Percentiles rank a stretch among this genome's conserved stretches.
Conservation (phyloP, 2,113 vertebrate species). For the Cynoglossus semilaevis region DNA sequence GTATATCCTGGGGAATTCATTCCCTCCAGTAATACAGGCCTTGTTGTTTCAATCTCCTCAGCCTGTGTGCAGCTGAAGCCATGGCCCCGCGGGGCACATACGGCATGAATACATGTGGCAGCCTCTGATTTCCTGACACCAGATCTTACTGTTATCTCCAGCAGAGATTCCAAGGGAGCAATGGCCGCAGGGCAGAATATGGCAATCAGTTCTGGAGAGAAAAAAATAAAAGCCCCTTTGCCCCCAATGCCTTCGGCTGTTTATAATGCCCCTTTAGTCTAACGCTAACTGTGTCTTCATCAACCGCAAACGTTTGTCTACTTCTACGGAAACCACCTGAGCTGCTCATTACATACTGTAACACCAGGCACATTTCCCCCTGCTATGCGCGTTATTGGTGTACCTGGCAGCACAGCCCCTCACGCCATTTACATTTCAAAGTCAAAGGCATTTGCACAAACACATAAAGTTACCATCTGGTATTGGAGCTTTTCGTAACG, state of each 20-base stretch:
- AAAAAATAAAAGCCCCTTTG: background rate
- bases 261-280: slow-evolving; percentile 36
- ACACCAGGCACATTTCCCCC: slow-evolving; percentile 27
- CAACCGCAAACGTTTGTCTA: slow-evolving; percentile 29
- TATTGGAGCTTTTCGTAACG: slow-evolving; percentile 29
- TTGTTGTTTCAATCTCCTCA: slow-evolving; percentile 20
- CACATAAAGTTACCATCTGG: slow-evolving; percentile 51
- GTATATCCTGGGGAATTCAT: slow-evolving; percentile 19
- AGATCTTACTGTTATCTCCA: slow-evolving; percentile 22
- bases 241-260: slow-evolving; percentile 31
- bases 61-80: slow-evolving; percentile 16
- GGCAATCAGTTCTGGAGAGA: background rate
- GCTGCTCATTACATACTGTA: slow-evolving; percentile 34
- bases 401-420: slow-evolving; percentile 52
- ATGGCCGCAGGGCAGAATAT: slow-evolving; percentile 5
- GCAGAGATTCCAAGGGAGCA: slow-evolving; percentile 1
- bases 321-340: slow-evolving; percentile 34
- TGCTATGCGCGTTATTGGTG: slow-evolving; percentile 34
- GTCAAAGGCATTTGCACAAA: slow-evolving; percentile 42
- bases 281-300: slow-evolving; percentile 23
- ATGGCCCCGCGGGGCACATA: background rate
- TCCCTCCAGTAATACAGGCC: slow-evolving; percentile 7
- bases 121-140: slow-evolving; percentile 20
- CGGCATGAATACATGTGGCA: slow-evolving; percentile 18
- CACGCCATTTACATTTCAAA: slow-evolving; percentile 69